A percentile compares a stretch with the other conserved stretches of the same genome.
Conservation (phyloP, 2,797 vertebrate genomes). For the Sebastiscus tertius region DNA sequence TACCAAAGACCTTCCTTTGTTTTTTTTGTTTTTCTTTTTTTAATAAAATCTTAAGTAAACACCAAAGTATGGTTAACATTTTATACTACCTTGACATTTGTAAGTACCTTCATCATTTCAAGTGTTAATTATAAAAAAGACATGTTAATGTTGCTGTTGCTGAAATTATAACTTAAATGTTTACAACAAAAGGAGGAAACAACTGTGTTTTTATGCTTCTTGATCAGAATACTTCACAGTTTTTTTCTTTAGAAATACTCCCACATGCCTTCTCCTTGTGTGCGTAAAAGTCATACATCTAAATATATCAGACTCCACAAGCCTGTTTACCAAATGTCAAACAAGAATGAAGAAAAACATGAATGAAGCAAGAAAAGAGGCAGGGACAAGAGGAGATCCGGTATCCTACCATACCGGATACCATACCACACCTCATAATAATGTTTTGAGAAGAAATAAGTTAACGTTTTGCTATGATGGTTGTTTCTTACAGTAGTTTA, state of each 20-base stretch:
- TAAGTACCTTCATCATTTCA: neutral
- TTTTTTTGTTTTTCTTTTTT: too few relatives aligned
- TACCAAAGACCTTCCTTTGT: neutral
- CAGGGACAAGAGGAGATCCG: neutral
- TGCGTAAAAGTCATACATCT: slow-evolving; percentile 28
- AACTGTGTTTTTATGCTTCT: slow-evolving; percentile 9
- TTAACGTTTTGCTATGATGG: too few relatives aligned
- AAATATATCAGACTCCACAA: slow-evolving; percentile 30
- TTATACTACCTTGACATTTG: neutral
- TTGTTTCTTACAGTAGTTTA: too few relatives aligned
- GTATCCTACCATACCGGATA: too few relatives aligned
- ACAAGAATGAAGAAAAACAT: neutral
- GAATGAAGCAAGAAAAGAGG: neutral
- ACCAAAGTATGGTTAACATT: neutral
- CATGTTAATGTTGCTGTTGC: neutral
- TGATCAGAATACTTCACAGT: neutral
- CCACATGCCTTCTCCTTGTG: slow-evolving; percentile 3
- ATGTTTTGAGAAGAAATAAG: too few relatives aligned
- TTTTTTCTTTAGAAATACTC: neutral
- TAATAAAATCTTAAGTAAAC: neutral
- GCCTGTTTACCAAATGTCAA: slow-evolving; percentile 24
- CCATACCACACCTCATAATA: too few relatives aligned
- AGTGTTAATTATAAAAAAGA: neutral
- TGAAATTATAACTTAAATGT: too few relatives aligned
- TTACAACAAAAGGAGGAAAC: too few relatives aligned